phyloP scores from a whole-genome alignment of 2,797 vertebrate species.

The Enteromius paludinosus region DNA sequence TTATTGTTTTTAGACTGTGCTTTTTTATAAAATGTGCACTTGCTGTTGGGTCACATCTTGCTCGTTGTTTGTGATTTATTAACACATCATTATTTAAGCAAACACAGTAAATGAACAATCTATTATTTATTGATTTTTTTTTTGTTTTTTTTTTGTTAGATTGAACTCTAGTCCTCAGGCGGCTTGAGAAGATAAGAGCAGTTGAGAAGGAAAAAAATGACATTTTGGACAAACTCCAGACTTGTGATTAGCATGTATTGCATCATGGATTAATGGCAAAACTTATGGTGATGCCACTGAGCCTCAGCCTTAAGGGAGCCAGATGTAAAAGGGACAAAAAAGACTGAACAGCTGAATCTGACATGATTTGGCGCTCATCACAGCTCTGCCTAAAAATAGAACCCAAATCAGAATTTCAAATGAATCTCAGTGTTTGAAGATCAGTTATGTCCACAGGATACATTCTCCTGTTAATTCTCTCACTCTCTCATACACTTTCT shows the following conservation, averaged over 20 bases:
- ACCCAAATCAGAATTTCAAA: slow-evolving; percentile 63
- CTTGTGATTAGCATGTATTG: background rate
- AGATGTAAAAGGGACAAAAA: slow-evolving; percentile 42
- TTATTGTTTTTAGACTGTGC: background rate
- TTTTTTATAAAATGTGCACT: background rate
- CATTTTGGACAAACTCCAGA: slow-evolving; percentile 25
- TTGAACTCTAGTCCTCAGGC: background rate
- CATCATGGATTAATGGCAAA: slow-evolving; percentile 20
- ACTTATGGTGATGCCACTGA: slow-evolving; percentile 20
- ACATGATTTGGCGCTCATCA: slow-evolving; percentile 47
- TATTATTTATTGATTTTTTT: background rate
- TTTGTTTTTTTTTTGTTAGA: background rate
- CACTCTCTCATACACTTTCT: slow-evolving; percentile 32
- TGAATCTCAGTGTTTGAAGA: slow-evolving; percentile 59
- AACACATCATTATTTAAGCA: background rate
- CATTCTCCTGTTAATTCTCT: slow-evolving; percentile 51
- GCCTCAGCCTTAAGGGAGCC: slow-evolving; percentile 6
- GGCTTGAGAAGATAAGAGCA: background rate
- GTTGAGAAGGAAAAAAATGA: background rate
- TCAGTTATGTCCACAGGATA: slow-evolving; percentile 62
- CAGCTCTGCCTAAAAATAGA: slow-evolving; percentile 58
- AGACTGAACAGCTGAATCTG: slow-evolving; percentile 47
- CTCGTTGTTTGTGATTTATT: background rate
- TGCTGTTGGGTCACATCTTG: background rate
- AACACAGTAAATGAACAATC: background rate